Conservation (phyloP, 2,113 vertebrate species). For the Chaetorhynchus papuensis region DNA sequence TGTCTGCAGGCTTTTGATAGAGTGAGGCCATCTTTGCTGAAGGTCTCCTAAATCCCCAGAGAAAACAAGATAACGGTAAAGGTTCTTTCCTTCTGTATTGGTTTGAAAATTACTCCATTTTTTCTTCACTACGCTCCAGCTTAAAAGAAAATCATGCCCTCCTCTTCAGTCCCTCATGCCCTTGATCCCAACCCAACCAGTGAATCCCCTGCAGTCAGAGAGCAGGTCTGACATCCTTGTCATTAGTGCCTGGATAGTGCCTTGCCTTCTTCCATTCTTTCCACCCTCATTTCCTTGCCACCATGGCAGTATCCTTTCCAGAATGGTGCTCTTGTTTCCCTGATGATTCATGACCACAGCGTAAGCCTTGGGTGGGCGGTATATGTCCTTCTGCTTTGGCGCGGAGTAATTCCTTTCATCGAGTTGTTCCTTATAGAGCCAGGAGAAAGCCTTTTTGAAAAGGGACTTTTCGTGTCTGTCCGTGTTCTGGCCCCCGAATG, state of each 20-base stretch:
- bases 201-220: background rate
- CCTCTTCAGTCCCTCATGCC: background rate
- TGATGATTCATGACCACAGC: background rate
- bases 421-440: background rate
- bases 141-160: background rate
- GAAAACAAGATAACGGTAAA: background rate
- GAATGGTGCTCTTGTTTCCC: background rate
- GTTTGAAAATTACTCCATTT: background rate
- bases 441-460: background rate
- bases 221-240: background rate
- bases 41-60: background rate
- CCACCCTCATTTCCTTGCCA: no score
- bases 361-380: background rate
- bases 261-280: background rate
- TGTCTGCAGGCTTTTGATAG: background rate
- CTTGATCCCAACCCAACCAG: background rate
- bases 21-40: background rate
- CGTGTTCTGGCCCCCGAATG: no score
- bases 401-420: background rate
- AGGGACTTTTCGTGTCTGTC: background rate
- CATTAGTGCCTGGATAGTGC: background rate
- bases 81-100: background rate
- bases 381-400: background rate
- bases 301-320: rapidly evolving
- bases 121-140: background rate